Percentiles rank a stretch among this genome's conserved stretches.
Evolutionary conservation across 2,113 vertebrate genomes (phyloP).

Genomic region (Thomomys bottae): DNA sequence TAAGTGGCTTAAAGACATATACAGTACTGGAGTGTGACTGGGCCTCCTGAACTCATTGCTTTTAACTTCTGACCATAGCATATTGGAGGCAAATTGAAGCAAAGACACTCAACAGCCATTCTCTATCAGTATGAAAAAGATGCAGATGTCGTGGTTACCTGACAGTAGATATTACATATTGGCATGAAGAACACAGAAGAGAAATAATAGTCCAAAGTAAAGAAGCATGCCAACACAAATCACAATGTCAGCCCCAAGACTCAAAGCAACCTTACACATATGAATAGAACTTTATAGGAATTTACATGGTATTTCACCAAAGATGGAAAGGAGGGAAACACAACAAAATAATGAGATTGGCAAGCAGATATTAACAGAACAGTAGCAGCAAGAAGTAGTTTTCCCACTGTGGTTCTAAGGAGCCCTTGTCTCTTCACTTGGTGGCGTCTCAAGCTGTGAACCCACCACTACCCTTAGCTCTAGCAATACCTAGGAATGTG

Average conservation of each 20-base stretch:
- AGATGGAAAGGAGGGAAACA: background rate
- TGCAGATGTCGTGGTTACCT: constrained; percentile 49
- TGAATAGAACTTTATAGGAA: background rate
- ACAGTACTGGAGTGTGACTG: constrained; percentile 49
- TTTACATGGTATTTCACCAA: background rate
- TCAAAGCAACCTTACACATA: background rate
- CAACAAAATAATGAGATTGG: background rate
- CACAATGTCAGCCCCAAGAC: background rate
- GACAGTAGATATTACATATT: background rate
- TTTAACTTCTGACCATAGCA: constrained; percentile 11
- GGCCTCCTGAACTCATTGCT: constrained; percentile 39
- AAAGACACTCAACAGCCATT: background rate
- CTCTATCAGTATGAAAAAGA: constrained; percentile 11
- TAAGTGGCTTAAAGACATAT: background rate
- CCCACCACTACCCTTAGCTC: no score
- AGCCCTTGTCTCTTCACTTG: background rate
- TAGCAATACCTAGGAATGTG: background rate
- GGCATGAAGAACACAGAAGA: background rate
- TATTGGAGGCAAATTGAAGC: background rate
- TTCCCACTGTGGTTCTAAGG: background rate
- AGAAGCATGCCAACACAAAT: background rate
- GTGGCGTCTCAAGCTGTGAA: background rate
- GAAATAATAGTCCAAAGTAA: background rate
- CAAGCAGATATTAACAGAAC: background rate
- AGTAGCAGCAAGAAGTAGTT: background rate